Evolutionary conservation across 35 echinoderm and acorn worm species (phyloP), one percentile per base, ranked within the genome.

Genomic region (Diadema setosum): DNA sequence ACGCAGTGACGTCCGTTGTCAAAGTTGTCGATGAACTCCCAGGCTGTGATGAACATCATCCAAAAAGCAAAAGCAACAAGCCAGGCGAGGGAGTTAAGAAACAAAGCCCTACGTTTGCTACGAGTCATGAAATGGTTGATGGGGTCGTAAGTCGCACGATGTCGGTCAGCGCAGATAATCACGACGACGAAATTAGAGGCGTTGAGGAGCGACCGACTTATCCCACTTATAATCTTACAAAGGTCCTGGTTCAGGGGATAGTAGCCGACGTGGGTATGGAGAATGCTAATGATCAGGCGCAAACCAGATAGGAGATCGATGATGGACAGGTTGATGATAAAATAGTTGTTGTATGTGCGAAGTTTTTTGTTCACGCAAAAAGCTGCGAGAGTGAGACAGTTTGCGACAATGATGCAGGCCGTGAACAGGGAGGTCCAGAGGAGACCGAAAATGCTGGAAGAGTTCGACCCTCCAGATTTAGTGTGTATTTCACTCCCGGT

Each of bases 301-400:
- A 70, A 50, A 21, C 85, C 85, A 17, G 58, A 27, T 31, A 46
- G 18, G 34, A 87, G 46, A 39, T 87, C 85, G 3, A 65, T 26
- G 45, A 87, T 44, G 65, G 40, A 42, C n/a, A 87, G 85, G 26
- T 87, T 87, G 40, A 87, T 74, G 64, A 87, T 87, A 31, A 87
- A 87, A 16, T 58, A 87, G 85, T 87, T 87, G 41, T 37, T 70
- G 42, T 87, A 87, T 23, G 85, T 87, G 65, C 85, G 85, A 1
- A 87, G 85, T 87, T 75, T 70, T 34, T 75, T 87, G 41, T 87
- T 65, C 17, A 27, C 16, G 43, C 9, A 12, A 30, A 87, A 75
- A 29, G 85, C 85, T 12, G 35, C 30, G 2, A 87, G 64, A 30
- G 44, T 70, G 20, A 87, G 25, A 17, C 70, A 29, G 27, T 87